Conservation (phyloP, 1,140 invertebrate species). For the Drosophila pectinifera region DNA sequence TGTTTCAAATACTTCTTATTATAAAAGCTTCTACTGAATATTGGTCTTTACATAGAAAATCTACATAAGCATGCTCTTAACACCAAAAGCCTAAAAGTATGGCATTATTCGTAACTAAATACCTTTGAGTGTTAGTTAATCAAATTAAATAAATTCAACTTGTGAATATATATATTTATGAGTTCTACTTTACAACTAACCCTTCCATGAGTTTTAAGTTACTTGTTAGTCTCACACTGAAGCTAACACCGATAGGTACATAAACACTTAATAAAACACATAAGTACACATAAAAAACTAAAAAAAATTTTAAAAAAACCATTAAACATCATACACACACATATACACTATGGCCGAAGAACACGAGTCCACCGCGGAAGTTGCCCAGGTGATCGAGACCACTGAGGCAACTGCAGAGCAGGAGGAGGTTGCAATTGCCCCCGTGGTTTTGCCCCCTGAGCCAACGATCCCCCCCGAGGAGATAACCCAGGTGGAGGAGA, state of each 20-base stretch:
- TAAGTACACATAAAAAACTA: background rate
- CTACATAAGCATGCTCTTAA: no score
- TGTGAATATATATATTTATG: background rate
- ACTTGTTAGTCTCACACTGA: conserved; percentile 10
- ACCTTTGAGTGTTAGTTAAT: background rate
- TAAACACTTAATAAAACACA: conserved; percentile 1
- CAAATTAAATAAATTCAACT: background rate
- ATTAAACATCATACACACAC: background rate
- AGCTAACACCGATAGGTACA: background rate
- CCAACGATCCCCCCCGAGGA: background rate
- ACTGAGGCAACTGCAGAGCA: background rate
- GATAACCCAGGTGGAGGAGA: background rate
- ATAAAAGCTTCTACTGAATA: no score
- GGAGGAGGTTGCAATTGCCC: background rate
- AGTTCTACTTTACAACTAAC: no score
- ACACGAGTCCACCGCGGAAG: background rate
- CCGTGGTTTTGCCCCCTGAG: background rate
- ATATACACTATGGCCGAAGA: conserved; percentile 2
- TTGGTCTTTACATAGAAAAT: no score
- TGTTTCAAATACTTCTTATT: background rate
- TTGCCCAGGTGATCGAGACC: background rate
- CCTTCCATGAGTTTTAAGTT: background rate
- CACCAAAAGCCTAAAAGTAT: conserved; percentile 20
- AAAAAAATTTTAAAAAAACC: background rate
- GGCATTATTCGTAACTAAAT: background rate